A percentile compares a stretch with the other conserved stretches of the same genome.
phyloP scores from a whole-genome alignment of 2,888 invertebrate species.

The Seira ritae region DNA sequence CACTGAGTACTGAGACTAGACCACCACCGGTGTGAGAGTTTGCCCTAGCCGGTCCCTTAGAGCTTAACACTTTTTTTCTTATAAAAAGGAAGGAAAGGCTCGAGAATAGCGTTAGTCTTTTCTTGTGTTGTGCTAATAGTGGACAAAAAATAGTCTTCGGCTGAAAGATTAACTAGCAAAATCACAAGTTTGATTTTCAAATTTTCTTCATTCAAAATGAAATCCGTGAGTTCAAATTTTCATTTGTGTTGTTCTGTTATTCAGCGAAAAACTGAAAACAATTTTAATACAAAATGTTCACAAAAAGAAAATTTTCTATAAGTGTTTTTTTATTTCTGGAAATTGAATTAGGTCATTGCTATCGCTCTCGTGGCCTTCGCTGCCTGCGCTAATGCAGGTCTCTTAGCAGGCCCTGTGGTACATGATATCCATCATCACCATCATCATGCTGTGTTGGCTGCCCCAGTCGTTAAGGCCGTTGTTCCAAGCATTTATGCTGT shows the following conservation, averaged over 20 bases:
- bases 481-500: conserved; percentile 36
- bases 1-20: neutral
- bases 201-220: conserved; percentile 34
- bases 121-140: conserved; percentile 21
- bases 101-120: neutral
- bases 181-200: neutral
- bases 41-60: conserved; percentile 25
- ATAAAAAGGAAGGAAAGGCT: conserved; percentile 36
- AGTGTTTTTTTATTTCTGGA: neutral
- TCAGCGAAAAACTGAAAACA: too few species aligned
- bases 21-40: neutral
- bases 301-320: too few species aligned
- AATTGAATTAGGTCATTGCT: conserved; percentile 40
- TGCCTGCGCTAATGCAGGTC: conserved; percentile 52
- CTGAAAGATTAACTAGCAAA: conserved; percentile 18
- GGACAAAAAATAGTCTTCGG: neutral
- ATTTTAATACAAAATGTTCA: too few species aligned
- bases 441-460: conserved; percentile 34
- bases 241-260: too few species aligned
- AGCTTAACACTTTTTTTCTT: conserved; percentile 22
- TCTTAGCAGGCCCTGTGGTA: conserved; percentile 31
- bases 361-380: conserved; percentile 52
- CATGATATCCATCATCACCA: conserved; percentile 6
- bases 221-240: conserved; percentile 40
- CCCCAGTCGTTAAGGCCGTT: conserved; percentile 51